Base-by-base conservation (phyloP, 2,888 invertebrate genomes). In the Oxyteleia sp. region DNA sequence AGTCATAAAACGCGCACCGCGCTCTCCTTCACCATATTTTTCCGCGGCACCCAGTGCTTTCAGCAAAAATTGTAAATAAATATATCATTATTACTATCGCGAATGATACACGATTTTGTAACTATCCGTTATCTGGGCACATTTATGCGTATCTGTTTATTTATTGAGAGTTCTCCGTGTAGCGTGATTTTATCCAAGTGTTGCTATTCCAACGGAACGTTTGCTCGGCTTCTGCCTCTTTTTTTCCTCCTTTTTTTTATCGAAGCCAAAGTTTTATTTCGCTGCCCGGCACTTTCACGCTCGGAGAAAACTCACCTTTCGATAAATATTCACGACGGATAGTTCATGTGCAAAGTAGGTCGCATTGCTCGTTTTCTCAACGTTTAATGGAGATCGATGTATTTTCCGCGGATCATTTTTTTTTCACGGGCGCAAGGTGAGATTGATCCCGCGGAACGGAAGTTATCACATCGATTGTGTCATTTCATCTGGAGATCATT, bases 251-350 rank as follows among this genome's bases (percentile, higher is more conserved):
- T 47, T 43, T 84, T 76, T 76, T 80, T 76, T 66, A 76, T 72
- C 69, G 35, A 47, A 84, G 76, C 61, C 84, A 82, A 84, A 84
- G 76, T 85, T 85, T 86, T 86, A 86, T 82, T 85, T 84, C 66
- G 78, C 82, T 79, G 81, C 51, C 74, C 84, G 82, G 72, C 86
- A 87, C 90, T 90, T 90, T 90, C 90, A 88, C 90, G 85, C 82
- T 64, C 74, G 87, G 88, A 86, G 89, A 90, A 90, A 90, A 90
- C 86, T 76, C 87, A 87, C 87, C 88, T 89, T 88, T 85, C 88
- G 87, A 89, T 89, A 89, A 87, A 89, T 89, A 89, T 88, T 90
- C 90, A 88, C 88, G 87, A 84, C 86, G 89, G 87, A 89, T 89
- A 89, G 87, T 89, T 89, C 80, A 82, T 79, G 80, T 74, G 83